phyloP scores from a whole-genome alignment of 2,888 invertebrate genomes.

The Eupithecia subumbrata region DNA sequence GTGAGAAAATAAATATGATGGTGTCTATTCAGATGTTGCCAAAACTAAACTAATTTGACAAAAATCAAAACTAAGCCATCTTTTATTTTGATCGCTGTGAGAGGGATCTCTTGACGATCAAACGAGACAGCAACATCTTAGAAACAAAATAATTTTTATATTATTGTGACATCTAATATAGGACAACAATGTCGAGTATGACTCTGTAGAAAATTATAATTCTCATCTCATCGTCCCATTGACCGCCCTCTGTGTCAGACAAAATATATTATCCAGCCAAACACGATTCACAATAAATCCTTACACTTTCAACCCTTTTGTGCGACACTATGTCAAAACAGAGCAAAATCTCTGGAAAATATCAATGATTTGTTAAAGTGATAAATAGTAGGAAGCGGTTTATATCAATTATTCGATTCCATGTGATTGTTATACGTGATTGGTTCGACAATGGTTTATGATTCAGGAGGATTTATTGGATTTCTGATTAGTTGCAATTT shows the following conservation, averaged over 20 bases:
- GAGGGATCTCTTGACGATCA: too few species aligned
- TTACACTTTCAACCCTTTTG: slow-evolving; percentile 53
- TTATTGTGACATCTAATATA: too few species aligned
- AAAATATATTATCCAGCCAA: slow-evolving; percentile 62
- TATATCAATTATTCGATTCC: slow-evolving; percentile 66
- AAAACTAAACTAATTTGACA: too few species aligned
- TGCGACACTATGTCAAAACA: slow-evolving; percentile 60
- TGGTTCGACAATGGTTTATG: slow-evolving; percentile 53
- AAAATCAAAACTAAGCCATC: too few species aligned
- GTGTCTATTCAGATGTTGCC: too few species aligned
- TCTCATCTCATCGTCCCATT: slow-evolving; percentile 25
- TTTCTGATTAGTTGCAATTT: slow-evolving; percentile 35
- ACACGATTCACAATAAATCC: slow-evolving; percentile 57
- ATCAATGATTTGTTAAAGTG: slow-evolving; percentile 65
- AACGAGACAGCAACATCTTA: too few species aligned
- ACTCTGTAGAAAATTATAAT: slow-evolving; percentile 7
- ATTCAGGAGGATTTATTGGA: slow-evolving; percentile 49
- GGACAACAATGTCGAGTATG: too few species aligned
- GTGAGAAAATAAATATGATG: too few species aligned
- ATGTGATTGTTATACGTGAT: slow-evolving; percentile 52
- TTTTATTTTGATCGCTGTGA: too few species aligned
- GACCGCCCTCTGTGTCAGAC: slow-evolving; percentile 55
- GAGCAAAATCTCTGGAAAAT: slow-evolving; percentile 55
- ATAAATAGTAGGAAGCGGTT: slow-evolving; percentile 63
- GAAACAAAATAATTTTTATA: too few species aligned